phyloP scores from a whole-genome alignment of 2,888 invertebrate species.

The Pseudococcus viburni region DNA sequence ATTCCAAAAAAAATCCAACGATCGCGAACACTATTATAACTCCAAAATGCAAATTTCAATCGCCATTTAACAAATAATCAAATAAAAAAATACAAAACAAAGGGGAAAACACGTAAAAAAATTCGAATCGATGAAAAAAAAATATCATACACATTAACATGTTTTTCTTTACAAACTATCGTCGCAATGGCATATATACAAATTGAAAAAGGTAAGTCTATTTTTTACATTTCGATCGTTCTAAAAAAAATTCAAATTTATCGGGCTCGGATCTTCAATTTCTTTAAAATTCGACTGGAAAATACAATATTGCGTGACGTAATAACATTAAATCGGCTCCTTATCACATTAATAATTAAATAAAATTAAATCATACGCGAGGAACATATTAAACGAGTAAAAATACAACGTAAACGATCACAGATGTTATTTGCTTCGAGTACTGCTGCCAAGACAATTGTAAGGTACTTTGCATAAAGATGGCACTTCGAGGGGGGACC shows the following conservation, averaged over 20 bases:
- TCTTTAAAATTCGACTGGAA: not conserved
- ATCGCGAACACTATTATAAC: not conserved
- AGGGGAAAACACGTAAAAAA: not conserved
- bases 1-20: not conserved
- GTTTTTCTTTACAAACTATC: not conserved
- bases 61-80: not conserved
- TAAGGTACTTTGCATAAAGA: too few relatives aligned
- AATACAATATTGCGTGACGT: not conserved
- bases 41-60: not conserved
- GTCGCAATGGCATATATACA: too few relatives aligned
- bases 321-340: not conserved
- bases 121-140: not conserved
- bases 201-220: too few relatives aligned
- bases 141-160: not conserved
- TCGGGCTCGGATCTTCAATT: not conserved
- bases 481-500: too few relatives aligned
- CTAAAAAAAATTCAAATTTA: not conserved
- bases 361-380: slow-evolving; percentile 41
- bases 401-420: slow-evolving; percentile 58
- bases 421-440: slow-evolving; percentile 43
- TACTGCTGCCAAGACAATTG: not conserved
- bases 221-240: too few relatives aligned
- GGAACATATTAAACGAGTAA: slow-evolving; percentile 18
- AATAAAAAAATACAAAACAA: slow-evolving; percentile 1
- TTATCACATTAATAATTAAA: not conserved